Base-by-base conservation (phyloP, 2,888 invertebrate species). In the Lobophora halterata region DNA sequence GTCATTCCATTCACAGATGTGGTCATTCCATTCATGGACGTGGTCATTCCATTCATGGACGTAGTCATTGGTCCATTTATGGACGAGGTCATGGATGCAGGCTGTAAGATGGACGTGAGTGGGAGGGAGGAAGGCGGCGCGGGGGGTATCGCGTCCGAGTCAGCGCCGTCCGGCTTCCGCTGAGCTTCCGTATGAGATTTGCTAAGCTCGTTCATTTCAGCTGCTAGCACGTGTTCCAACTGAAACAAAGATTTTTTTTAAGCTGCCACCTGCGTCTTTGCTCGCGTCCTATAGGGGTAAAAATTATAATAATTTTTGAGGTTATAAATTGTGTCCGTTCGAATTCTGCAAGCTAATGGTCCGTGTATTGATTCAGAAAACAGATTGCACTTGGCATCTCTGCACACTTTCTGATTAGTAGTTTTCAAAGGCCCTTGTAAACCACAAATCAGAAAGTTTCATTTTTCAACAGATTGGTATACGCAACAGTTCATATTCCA, bases 161-260 rank as follows among this genome's bases (percentile, higher is more conserved):
- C 83, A 0, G 86, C 86, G 2, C 86, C 86, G 60, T 87, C 86
- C 0, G 86, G 86, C 30, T 83, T 82, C 36, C 86, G 74, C 19
- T 83, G 79, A 0, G 74, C 76, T 45, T 80, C 81, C 0, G 79
- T 79, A 28, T 75, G 74, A 0, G 68, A 69, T 44, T 78, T 81
- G 58, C 71, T 74, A 1, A 83, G 65, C 31, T 83, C 86, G 58
- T 75, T 71, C 72, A 85, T 81, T 52, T 86, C 86, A 0, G 80
- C 74, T 0, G 85, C 86, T 28, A 87, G 58, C 0, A 87, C 86
- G 50, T 81, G 78, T 40, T 86, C 86, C 76, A 87, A 54, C 86
- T 87, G 54, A 3, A 31, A 47, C 7, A 23, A 34, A 17, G 5
- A 6, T 26, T 1, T 14, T 7, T 12, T 3, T 9, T 10, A 17